phyloP scores from a whole-genome alignment of 2,888 invertebrate species.

The Sussaba pulchella region DNA sequence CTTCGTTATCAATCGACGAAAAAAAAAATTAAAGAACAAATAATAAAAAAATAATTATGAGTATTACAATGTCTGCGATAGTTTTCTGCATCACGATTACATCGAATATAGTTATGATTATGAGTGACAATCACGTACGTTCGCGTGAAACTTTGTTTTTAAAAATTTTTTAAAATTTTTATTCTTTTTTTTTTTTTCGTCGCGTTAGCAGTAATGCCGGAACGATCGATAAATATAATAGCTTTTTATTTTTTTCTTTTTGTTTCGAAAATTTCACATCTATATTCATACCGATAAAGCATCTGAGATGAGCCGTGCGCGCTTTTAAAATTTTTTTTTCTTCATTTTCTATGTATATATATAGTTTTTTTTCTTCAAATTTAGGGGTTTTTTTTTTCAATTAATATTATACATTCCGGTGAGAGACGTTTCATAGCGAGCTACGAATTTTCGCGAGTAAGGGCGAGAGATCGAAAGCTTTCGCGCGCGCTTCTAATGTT shows the following conservation, averaged over 20 bases:
- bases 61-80: slow-evolving; percentile 23
- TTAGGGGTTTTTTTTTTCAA: slow-evolving; percentile 8
- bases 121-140: slow-evolving; percentile 31
- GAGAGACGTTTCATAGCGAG: slow-evolving; percentile 32
- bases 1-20: slow-evolving; percentile 47
- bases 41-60: slow-evolving; percentile 20
- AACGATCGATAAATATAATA: slow-evolving; percentile 43
- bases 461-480: slow-evolving; percentile 51
- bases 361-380: neutral
- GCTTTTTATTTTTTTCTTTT: slow-evolving; percentile 29
- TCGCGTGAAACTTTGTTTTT: slow-evolving; percentile 19
- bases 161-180: no score
- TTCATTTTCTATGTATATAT: neutral
- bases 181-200: neutral
- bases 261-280: slow-evolving; percentile 54
- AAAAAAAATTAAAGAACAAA: neutral
- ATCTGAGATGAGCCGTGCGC: slow-evolving; percentile 58
- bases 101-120: slow-evolving; percentile 28
- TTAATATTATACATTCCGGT: slow-evolving; percentile 53
- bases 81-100: slow-evolving; percentile 13
- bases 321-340: slow-evolving; percentile 23
- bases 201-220: slow-evolving; percentile 48
- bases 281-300: slow-evolving; percentile 62
- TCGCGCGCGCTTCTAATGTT: neutral
- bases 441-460: slow-evolving; percentile 31